Evolutionary conservation across 1,140 invertebrate species (phyloP).

Genomic region (Zophobas atratus): DNA sequence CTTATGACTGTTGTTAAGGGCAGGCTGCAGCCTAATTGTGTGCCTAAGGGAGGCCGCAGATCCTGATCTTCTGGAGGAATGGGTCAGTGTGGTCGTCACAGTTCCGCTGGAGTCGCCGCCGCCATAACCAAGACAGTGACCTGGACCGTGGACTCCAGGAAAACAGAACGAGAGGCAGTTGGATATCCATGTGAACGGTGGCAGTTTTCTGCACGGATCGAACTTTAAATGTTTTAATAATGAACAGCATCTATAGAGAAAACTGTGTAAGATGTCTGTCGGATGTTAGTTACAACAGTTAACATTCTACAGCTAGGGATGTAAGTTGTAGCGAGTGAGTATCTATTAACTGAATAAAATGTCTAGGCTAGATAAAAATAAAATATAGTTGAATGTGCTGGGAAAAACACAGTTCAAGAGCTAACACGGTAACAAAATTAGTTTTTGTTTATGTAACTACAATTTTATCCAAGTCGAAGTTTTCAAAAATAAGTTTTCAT

Average conservation of each 20-base stretch:
- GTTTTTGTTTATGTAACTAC: no score
- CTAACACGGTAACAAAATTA: no score
- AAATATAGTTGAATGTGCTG: no score
- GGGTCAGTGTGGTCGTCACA: constrained; percentile 65
- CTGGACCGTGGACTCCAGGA: constrained; percentile 58
- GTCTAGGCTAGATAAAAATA: no score
- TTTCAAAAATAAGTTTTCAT: no score
- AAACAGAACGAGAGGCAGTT: constrained; percentile 64
- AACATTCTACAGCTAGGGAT: background rate
- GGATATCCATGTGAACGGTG: constrained; percentile 65
- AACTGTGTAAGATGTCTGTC: constrained; percentile 42
- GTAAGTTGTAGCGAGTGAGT: no score
- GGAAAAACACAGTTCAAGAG: no score
- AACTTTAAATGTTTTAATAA: constrained; percentile 60
- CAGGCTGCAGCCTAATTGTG: constrained; percentile 63
- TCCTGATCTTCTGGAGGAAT: constrained; percentile 63
- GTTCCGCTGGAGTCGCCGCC: constrained; percentile 61
- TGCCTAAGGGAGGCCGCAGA: constrained; percentile 63
- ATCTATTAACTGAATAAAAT: no score
- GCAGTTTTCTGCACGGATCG: constrained; percentile 64
- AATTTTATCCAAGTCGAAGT: no score
- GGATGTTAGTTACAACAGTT: constrained; percentile 29
- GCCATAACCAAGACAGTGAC: constrained; percentile 63
- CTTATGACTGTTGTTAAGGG: constrained; percentile 58
- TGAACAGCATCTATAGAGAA: constrained; percentile 56